Conservation (phyloP, 2,113 vertebrate genomes). For the Xyrauchen texanus region DNA sequence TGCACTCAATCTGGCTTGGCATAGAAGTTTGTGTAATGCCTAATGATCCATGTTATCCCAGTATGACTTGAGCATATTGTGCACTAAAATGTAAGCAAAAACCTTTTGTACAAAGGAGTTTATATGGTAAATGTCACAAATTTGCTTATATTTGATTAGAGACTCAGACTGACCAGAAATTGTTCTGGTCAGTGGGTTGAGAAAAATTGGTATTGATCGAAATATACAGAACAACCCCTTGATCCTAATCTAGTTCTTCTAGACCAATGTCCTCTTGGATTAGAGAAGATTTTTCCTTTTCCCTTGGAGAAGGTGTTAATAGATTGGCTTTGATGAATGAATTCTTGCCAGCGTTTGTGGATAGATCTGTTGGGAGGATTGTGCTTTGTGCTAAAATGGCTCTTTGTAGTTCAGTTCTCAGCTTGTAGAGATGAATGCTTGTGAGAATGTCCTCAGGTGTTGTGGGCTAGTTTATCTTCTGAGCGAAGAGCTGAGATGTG, state of each 20-base stretch:
- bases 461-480: neutral
- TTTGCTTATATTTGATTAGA: too few relatives aligned
- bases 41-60: too few relatives aligned
- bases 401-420: conserved; percentile 17
- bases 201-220: conserved; percentile 16
- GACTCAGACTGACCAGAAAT: neutral
- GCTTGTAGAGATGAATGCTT: neutral
- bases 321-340: conserved; percentile 22
- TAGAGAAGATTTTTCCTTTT: too few relatives aligned
- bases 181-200: neutral
- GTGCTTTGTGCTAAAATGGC: neutral
- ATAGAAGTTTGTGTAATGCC: too few relatives aligned
- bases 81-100: too few relatives aligned
- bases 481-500: neutral
- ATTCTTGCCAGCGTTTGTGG: neutral
- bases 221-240: conserved; percentile 2
- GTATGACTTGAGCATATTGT: too few relatives aligned
- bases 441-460: conserved; percentile 7
- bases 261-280: neutral
- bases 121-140: too few relatives aligned
- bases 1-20: too few relatives aligned
- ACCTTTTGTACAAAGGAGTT: too few relatives aligned
- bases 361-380: neutral
- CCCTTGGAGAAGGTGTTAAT: too few relatives aligned
- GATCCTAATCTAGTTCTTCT: conserved; percentile 8